Evolutionary conservation across 2,888 invertebrate genomes (phyloP), one percentile per base, ranked within the genome.

Genomic region (Hyles lineata): DNA sequence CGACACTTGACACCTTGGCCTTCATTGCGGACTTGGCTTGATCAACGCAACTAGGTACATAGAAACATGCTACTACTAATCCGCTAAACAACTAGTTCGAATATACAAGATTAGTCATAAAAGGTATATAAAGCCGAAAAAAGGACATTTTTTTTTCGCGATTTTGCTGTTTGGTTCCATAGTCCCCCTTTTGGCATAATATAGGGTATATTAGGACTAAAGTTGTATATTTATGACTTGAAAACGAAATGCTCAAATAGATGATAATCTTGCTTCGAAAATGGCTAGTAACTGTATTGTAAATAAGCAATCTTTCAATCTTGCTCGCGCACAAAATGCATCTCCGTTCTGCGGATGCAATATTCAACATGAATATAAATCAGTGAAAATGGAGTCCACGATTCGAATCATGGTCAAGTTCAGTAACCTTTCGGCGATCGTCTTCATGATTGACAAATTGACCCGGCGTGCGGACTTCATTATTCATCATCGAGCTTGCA

Each of bases 1-100:
- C 82, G 92, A 89, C 88, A 93, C 90, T 86, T 89, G 93, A 94
- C 89, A 92, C 91, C 89, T 85, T 87, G 89, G 85, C 88, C 88
- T 89, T 89, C 88, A 85, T 82, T 79, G 82, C 85, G 82, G 76
- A 80, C 63, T 67, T 67, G 43, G 77, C 80, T 78, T 77, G 79
- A 80, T 76, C 78, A 79, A 77, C 77, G 73, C 76, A 61, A 11
- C 23, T 43, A 72, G 15, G 43, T 11, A 74, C 72, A 75, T 74
- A 75, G 69, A 35, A 43, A 55, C 70, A n/a, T 19, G 52, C n/a
- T 70, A n/a, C 19, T 55, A 70, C 55, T 43, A 62, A 35, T 35
- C 8, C 9, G 6, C 5, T 29, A 29, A 29, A 29, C 29, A 29
- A 29, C 29, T 29, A 29, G 29, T 29, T 29, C 29, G 29, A 1